Percentiles rank a stretch among this genome's conserved stretches.
These are phyloP conservation scores for Margarornis squamiger DNA, from an alignment of 2,797 vertebrate genomes.

Conservation along the genomic window DNA sequence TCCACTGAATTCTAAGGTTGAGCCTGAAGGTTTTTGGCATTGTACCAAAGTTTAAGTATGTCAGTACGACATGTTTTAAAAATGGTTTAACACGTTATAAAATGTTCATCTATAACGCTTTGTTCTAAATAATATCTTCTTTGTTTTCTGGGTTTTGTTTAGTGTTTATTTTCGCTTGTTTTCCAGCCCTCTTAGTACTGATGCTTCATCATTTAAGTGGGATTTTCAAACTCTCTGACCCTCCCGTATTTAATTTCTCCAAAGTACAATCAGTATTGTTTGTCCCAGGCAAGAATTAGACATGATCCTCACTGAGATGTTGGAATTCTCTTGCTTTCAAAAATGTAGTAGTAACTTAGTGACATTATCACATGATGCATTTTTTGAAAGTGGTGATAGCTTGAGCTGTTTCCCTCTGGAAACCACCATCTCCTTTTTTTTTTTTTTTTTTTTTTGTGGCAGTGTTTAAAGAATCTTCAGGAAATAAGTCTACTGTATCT, in stretches of 20 bases:
- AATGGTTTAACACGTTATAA: background rate
- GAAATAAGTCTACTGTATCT: background rate
- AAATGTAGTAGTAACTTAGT: background rate
- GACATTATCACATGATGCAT: background rate
- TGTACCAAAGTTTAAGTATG: constrained; percentile 68
- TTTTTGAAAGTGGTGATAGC: background rate
- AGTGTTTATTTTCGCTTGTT: background rate
- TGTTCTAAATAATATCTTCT: background rate
- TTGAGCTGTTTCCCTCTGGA: background rate
- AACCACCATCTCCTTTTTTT: background rate
- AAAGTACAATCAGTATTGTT: background rate
- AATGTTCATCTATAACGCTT: background rate
- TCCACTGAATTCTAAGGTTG: background rate
- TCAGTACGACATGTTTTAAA: constrained; percentile 61
- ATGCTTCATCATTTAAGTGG: background rate
- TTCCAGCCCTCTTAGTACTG: background rate
- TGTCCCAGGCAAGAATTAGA: background rate
- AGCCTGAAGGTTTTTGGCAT: constrained; percentile 65
- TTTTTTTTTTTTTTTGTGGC: too few species aligned
- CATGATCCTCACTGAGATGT: fast-evolving
- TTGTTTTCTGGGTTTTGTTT: background rate
- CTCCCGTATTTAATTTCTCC: background rate
- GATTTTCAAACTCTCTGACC: background rate
- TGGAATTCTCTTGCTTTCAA: background rate
- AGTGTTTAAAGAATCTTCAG: background rate